Evolutionary conservation across 2,888 invertebrate species (phyloP), one percentile per base, ranked within the genome.

Genomic region (Amblyjoppa proteus): DNA sequence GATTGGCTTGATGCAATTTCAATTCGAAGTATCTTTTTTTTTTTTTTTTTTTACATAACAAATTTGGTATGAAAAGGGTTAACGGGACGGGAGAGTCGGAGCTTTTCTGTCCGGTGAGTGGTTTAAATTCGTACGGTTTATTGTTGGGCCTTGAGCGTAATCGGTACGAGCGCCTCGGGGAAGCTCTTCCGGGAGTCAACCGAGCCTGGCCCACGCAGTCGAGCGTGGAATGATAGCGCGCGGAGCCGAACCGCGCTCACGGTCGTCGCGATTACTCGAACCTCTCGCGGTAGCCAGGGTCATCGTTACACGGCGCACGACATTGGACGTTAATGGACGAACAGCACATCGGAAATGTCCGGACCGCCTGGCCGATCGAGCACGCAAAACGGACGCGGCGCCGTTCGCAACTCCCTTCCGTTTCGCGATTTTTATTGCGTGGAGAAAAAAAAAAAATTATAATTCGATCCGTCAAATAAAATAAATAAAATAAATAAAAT

Each of bases 201-300:
- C 82, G 75, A 69, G 76, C 82, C 66, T 77, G 76, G 82, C 82
- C 76, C 82, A 82, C 82, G 82, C 82, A 56, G 70, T 70, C 38
- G 53, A 82, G 70, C 82, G 76, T 82, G 82, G 13, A 53, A 64
- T n/a, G 82, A 76, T 76, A 76, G 76, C 53, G 53, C 58, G 76
- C 53, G 53, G 49, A 25, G 58, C 53, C 61, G 20, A 61, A 71
- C 73, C 66, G 69, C 56, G 56, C 6, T 78, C 38, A 58, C 38
- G 20, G 53, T 71, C 45, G 20, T 75, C 49, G 9, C 58, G 34
- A 41, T 25, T 53, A 25, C 20, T 31, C 71, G 51, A 16, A 64
- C 34, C 7, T 31, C 64, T 34, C 34, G 61, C 34, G 61, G 79
- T 79, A 82, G 80, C 71, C 77, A 82, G 79, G 77, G 61, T 73